A percentile compares a stretch with the other conserved stretches of the same genome.
These are phyloP conservation scores for Goniozus legneri DNA, from an alignment of 1,140 invertebrate genomes.

Conservation along the genomic window DNA sequence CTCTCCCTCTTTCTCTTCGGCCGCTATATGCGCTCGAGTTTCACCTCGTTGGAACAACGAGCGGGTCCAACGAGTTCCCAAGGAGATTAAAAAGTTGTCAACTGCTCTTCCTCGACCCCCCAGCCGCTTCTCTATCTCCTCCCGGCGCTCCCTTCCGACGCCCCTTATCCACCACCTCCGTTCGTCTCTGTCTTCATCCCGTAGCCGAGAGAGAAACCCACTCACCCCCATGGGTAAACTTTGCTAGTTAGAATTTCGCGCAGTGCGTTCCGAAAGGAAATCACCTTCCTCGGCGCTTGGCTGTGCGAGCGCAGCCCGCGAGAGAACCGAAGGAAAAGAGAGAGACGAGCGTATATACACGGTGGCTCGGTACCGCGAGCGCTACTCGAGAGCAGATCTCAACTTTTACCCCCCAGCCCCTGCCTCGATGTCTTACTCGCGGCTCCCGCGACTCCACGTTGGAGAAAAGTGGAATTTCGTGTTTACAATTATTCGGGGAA, in stretches of 20 bases:
- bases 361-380: too few species aligned
- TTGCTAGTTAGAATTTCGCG: conserved; percentile 35
- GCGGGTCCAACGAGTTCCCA: conserved; percentile 30
- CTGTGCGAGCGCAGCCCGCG: too few species aligned
- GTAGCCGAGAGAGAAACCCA: too few species aligned
- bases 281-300: conserved; percentile 13
- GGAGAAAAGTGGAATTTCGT: too few species aligned
- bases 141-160: conserved; percentile 8
- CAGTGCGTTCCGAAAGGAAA: conserved; percentile 28
- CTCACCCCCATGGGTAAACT: conserved; percentile 22
- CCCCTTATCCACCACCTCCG: conserved; percentile 8
- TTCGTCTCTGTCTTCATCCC: neutral
- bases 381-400: too few species aligned
- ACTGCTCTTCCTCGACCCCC: conserved; percentile 21
- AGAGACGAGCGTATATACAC: too few species aligned
- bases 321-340: conserved; percentile 23
- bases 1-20: too few species aligned
- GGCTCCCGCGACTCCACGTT: too few species aligned
- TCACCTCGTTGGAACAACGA: conserved; percentile 26
- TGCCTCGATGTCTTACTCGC: too few species aligned
- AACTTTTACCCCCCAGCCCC: too few species aligned
- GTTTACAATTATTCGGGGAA: too few species aligned
- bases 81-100: conserved; percentile 39
- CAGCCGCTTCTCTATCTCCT: conserved; percentile 14
- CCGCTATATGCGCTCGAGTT: too few species aligned